Evolutionary conservation across 2,113 vertebrate genomes (phyloP).

Genomic region (Cacatua alba): DNA sequence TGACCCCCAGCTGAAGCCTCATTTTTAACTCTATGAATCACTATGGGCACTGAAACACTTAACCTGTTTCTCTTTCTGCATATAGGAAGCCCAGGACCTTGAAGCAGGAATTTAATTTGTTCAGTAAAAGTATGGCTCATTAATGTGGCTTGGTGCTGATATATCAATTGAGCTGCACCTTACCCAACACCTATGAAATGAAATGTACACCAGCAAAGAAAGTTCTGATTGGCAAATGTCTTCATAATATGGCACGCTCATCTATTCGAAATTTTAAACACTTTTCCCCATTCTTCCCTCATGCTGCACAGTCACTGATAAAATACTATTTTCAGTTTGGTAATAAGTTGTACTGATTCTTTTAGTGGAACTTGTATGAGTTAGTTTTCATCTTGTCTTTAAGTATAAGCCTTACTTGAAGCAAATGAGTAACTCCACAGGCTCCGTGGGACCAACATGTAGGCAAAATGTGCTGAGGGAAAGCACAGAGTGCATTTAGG

Average conservation of each 20-base stretch:
- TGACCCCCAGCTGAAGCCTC: neutral
- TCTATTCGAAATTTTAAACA: neutral
- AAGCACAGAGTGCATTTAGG: neutral
- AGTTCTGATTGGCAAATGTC: neutral
- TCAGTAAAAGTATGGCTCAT: slow-evolving; percentile 22
- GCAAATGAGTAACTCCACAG: neutral
- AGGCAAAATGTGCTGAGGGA: neutral
- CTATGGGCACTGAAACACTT: neutral
- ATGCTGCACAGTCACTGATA: neutral
- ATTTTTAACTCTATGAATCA: neutral
- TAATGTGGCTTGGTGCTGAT: slow-evolving; percentile 20
- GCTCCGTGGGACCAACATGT: neutral
- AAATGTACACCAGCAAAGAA: neutral
- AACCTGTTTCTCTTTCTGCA: neutral
- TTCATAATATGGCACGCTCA: neutral
- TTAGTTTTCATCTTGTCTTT: neutral
- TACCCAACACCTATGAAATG: slow-evolving; percentile 6
- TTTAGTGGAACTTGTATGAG: neutral
- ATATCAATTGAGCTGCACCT: neutral
- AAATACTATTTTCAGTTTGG: neutral
- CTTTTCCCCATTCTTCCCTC: neutral
- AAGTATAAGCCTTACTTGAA: neutral
- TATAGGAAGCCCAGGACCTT: neutral
- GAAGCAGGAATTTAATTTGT: slow-evolving; percentile 28
- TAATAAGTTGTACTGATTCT: neutral